Conservation (phyloP, 1,140 invertebrate species). For the Pollicipes pollicipes region DNA sequence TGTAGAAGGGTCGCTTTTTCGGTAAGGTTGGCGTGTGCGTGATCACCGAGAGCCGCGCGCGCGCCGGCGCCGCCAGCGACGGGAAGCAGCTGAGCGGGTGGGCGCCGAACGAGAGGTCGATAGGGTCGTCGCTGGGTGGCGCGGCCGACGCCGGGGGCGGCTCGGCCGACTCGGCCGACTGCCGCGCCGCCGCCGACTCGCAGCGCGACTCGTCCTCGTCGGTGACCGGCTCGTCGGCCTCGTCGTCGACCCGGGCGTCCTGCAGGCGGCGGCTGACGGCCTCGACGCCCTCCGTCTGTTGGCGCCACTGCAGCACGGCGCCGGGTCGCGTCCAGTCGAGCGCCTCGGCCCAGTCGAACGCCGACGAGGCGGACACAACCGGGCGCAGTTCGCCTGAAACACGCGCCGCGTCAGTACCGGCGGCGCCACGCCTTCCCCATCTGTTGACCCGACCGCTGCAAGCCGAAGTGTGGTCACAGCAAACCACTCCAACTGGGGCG, state of each 20-base stretch:
- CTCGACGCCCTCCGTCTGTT: neutral
- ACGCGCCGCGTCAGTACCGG: no score
- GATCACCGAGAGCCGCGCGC: neutral
- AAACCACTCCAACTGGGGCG: no score
- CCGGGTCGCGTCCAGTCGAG: neutral
- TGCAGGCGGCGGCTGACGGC: neutral
- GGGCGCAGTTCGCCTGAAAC: no score
- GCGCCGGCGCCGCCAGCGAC: neutral
- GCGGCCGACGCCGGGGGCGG: no score
- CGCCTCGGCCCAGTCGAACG: neutral
- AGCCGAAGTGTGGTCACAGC: no score
- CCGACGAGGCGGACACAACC: no score
- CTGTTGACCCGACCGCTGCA: no score
- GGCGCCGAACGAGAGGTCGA: neutral
- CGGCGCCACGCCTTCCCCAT: no score
- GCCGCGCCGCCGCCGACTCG: neutral
- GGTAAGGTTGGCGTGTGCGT: neutral
- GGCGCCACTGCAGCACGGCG: neutral
- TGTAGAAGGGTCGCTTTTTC: neutral
- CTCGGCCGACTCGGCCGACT: neutral
- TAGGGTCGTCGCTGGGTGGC: neutral
- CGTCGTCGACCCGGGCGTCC: neutral
- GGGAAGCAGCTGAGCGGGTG: neutral
- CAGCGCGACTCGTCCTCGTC: neutral
- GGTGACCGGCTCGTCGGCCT: neutral